Percentiles rank a stretch among this genome's conserved stretches.
Evolutionary conservation across 2,888 invertebrate genomes (phyloP).

Genomic region (Meganola albula): DNA sequence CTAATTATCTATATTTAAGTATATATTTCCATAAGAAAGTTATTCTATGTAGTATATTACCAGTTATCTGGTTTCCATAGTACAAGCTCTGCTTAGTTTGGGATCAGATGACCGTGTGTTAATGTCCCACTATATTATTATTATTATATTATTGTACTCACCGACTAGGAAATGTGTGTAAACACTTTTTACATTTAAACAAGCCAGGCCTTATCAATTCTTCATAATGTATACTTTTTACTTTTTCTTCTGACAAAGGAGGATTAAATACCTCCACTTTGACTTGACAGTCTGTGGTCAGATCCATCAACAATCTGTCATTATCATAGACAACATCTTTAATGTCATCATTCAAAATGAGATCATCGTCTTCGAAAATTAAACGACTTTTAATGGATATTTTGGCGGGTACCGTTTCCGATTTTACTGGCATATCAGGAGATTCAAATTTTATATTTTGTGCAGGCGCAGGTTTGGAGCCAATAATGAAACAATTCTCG

Average conservation of each 20-base stretch:
- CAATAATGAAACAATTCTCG: no score
- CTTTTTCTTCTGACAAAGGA: constrained; percentile 3
- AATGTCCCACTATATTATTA: not conserved
- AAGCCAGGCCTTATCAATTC: constrained; percentile 27
- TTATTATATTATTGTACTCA: constrained; percentile 19
- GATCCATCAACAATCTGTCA: constrained; percentile 10
- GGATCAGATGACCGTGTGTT: no score
- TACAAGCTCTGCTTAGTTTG: no score
- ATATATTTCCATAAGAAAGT: no score
- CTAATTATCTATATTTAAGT: no score
- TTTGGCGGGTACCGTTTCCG: not conserved
- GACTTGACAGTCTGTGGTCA: constrained; percentile 24
- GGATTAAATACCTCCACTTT: constrained; percentile 15
- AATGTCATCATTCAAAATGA: no score
- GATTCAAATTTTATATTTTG: not conserved
- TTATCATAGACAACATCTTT: no score
- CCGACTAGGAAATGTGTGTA: constrained; percentile 34
- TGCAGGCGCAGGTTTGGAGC: no score
- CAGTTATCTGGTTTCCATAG: no score
- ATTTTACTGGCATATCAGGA: not conserved
- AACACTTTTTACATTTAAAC: constrained; percentile 35
- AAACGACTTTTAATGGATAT: constrained; percentile 13
- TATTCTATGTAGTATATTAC: no score
- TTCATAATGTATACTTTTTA: constrained; percentile 34
- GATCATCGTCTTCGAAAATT: constrained; percentile 21